Evolutionary conservation across 2,888 invertebrate species (phyloP).

Genomic region (Rambutsinella grinnellia): DNA sequence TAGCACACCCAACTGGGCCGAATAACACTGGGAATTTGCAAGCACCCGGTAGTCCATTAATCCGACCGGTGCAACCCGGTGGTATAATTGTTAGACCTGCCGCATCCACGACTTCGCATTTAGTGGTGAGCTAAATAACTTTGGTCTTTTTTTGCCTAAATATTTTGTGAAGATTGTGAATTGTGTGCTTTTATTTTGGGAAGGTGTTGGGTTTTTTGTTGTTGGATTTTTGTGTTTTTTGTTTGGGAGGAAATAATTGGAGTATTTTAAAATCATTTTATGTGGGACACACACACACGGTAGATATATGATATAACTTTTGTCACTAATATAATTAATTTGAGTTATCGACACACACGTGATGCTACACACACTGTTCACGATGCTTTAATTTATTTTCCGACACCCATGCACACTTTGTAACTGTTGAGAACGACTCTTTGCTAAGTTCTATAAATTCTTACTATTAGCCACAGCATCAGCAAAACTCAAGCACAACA

Average conservation of each 20-base stretch:
- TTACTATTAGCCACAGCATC: constrained; percentile 55
- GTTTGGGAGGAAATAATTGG: too few species aligned
- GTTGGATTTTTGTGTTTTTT: too few species aligned
- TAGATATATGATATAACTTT: too few species aligned
- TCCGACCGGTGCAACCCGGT: constrained; percentile 64
- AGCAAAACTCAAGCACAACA: constrained; percentile 64
- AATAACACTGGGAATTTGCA: constrained; percentile 14
- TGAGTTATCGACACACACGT: background rate
- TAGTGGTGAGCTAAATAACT: too few species aligned
- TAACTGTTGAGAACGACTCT: background rate
- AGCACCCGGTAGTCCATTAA: constrained; percentile 44
- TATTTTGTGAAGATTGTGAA: too few species aligned
- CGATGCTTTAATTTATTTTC: background rate
- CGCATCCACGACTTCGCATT: constrained; percentile 45
- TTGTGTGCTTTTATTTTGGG: too few species aligned
- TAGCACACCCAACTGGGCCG: constrained; percentile 35
- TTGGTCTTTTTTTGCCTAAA: too few species aligned
- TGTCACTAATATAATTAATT: too few species aligned
- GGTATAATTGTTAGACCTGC: constrained; percentile 63
- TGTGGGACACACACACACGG: too few species aligned
- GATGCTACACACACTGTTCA: background rate
- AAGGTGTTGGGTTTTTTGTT: too few species aligned
- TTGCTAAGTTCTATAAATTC: constrained; percentile 45
- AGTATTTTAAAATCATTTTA: too few species aligned
- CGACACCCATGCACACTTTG: background rate